Evolutionary conservation across 1,140 invertebrate species (phyloP).

Genomic region (Nilaparvata lugens): DNA sequence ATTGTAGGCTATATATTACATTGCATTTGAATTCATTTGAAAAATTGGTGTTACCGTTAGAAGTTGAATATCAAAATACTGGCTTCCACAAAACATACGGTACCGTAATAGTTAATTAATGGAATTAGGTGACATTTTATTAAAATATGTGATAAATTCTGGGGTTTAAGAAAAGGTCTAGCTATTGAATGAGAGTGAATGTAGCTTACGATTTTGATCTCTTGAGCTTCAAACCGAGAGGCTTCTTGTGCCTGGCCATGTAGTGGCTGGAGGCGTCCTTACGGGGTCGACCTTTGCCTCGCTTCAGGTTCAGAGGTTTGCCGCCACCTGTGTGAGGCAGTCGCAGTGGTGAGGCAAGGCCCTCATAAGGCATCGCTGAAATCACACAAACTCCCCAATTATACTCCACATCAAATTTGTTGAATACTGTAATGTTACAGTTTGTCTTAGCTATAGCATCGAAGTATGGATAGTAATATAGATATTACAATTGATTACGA

Average conservation of each 20-base stretch:
- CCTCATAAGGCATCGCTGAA: constrained; percentile 22
- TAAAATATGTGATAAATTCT: too few species aligned
- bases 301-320: constrained; percentile 30
- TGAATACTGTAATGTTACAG: neutral
- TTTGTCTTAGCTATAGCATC: neutral
- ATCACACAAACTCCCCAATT: neutral
- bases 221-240: constrained; percentile 28
- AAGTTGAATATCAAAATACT: too few species aligned
- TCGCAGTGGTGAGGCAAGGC: constrained; percentile 23
- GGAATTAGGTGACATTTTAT: too few species aligned
- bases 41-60: too few species aligned
- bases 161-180: too few species aligned
- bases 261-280: constrained; percentile 22
- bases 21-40: too few species aligned
- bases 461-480: neutral
- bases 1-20: too few species aligned
- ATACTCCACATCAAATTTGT: neutral
- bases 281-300: constrained; percentile 32
- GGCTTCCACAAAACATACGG: too few species aligned
- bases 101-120: too few species aligned
- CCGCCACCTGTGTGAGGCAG: constrained; percentile 17
- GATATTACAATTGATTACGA: neutral
- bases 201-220: constrained; percentile 29
- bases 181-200: too few species aligned
- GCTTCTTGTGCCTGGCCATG: constrained; percentile 22